Conservation (phyloP, 1,140 invertebrate species). For the Drosophila cardini region DNA sequence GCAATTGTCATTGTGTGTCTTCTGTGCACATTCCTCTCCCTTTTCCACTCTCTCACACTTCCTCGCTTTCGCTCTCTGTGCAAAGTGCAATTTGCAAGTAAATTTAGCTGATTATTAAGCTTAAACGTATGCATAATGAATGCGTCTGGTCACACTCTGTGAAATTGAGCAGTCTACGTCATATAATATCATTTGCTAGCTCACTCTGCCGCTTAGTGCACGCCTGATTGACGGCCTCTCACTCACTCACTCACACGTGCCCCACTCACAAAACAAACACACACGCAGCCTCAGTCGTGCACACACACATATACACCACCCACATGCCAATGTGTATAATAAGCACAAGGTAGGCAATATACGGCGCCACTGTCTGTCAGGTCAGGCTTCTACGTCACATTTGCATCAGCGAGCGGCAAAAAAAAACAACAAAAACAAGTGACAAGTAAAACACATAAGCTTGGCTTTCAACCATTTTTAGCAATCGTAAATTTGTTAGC, state of each 20-base stretch:
- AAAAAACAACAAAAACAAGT: neutral
- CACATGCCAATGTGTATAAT: conserved; percentile 21
- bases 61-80: conserved; percentile 10
- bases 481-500: conserved; percentile 66
- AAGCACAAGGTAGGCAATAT: conserved; percentile 57
- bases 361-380: conserved; percentile 63
- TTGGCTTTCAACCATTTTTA: conserved; percentile 52
- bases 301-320: conserved; percentile 15
- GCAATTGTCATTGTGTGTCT: conserved; percentile 44
- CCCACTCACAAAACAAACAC: conserved; percentile 25
- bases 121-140: neutral
- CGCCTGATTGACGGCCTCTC: conserved; percentile 41
- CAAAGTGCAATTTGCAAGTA: conserved; percentile 71
- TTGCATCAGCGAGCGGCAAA: conserved; percentile 24
- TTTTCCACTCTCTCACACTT: neutral
- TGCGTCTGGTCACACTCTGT: conserved; percentile 43
- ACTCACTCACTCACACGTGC: conserved; percentile 37
- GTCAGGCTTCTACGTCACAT: conserved; percentile 42
- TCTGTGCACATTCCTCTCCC: neutral
- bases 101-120: conserved; percentile 51
- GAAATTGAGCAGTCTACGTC: conserved; percentile 59
- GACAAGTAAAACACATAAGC: conserved; percentile 21
- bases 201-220: conserved; percentile 21
- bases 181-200: conserved; percentile 44
- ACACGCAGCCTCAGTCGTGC: conserved; percentile 13